A percentile compares a stretch with the other conserved stretches of the same genome.
Evolutionary conservation across 2,888 invertebrate genomes (phyloP).

Genomic region (Drosophila formosana): DNA sequence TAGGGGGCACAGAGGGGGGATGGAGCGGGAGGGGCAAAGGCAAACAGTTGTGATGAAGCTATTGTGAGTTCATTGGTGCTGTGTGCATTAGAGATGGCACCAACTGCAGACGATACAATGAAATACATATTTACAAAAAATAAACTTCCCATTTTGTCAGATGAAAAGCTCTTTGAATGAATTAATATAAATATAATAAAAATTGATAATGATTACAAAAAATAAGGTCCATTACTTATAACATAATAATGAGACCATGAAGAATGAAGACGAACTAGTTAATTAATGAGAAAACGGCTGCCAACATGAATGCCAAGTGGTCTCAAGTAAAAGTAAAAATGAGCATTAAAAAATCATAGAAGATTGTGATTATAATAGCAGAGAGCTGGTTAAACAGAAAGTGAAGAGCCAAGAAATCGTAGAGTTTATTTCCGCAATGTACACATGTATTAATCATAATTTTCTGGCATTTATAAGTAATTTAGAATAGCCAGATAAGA

Average conservation of each 20-base stretch:
- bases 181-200: too few species aligned
- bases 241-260: conserved; percentile 5
- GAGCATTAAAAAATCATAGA: background rate
- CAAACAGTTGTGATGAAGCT: conserved; percentile 49
- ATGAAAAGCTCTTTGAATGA: too few species aligned
- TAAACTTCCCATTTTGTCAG: too few species aligned
- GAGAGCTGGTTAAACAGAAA: background rate
- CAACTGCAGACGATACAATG: background rate
- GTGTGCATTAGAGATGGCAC: conserved; percentile 37
- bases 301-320: background rate
- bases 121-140: background rate
- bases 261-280: conserved; percentile 10
- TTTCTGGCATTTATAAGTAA: conserved; percentile 5
- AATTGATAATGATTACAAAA: background rate
- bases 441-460: background rate
- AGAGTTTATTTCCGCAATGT: conserved; percentile 5
- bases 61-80: conserved; percentile 44
- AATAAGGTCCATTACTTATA: too few species aligned
- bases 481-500: conserved; percentile 22
- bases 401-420: conserved; percentile 9
- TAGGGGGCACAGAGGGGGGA: background rate
- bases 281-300: conserved; percentile 3
- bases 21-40: conserved; percentile 1
- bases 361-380: background rate
- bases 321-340: conserved; percentile 14